phyloP scores from a whole-genome alignment of 2,113 vertebrate species.

The Ia io region DNA sequence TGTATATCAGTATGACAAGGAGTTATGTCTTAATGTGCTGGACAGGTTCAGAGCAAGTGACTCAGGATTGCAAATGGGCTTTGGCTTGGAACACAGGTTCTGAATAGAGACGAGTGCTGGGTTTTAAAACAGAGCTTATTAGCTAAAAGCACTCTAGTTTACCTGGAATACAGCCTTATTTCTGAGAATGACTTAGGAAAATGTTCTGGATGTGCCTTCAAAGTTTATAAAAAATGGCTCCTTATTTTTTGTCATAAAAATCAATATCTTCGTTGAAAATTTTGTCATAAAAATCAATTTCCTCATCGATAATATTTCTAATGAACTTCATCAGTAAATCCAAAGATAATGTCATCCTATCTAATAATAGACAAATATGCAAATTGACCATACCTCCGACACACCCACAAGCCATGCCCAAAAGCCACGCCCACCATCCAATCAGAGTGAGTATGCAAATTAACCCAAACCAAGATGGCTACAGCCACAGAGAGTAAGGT shows the following conservation, averaged over 20 bases:
- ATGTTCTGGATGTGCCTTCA: neutral
- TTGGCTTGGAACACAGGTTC: neutral
- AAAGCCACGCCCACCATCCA: no score
- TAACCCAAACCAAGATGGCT: no score
- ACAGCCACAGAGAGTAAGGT: no score
- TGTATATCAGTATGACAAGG: neutral
- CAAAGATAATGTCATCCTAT: neutral
- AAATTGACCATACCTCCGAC: no score
- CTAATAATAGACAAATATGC: no score
- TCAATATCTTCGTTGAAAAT: neutral
- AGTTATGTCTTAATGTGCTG: neutral
- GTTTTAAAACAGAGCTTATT: constrained; percentile 16
- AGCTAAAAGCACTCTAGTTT: neutral
- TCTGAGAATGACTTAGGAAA: neutral
- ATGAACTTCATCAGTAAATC: neutral
- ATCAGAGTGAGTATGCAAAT: no score
- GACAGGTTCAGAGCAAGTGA: neutral
- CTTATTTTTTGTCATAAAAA: neutral
- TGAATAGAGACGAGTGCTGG: fast-evolving
- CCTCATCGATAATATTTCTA: neutral
- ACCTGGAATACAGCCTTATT: neutral
- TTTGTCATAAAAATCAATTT: neutral
- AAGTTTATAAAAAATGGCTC: neutral
- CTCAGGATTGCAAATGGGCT: neutral
- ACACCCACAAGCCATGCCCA: no score